Conservation (phyloP, 2,888 invertebrate species). For the Clitarchus hookeri region DNA sequence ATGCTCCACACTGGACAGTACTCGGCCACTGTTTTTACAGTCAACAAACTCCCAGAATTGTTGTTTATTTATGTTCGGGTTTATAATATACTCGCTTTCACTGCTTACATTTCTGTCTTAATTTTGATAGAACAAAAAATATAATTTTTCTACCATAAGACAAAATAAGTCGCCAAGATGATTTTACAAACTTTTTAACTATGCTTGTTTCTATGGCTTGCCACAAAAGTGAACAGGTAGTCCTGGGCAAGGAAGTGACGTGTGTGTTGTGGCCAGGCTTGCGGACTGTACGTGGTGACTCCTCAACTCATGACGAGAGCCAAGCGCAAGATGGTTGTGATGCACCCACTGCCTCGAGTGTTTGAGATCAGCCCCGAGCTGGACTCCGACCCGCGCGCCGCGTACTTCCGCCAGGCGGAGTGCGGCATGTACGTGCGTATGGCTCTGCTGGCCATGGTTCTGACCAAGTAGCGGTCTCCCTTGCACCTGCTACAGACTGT, state of each 20-base stretch:
- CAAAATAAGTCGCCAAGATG: too few species aligned
- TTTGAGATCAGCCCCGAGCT: slow-evolving; percentile 94
- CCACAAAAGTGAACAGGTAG: too few species aligned
- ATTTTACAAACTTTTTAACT: too few species aligned
- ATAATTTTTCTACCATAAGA: too few species aligned
- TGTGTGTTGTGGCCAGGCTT: slow-evolving; percentile 63
- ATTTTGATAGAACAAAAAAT: too few species aligned
- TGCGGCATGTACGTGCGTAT: slow-evolving; percentile 98
- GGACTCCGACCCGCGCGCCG: slow-evolving; percentile 95
- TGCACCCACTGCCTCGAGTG: slow-evolving; percentile 95
- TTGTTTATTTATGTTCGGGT: too few species aligned
- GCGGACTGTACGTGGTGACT: slow-evolving; percentile 88
- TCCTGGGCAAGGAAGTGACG: not conserved
- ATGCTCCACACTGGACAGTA: too few species aligned
- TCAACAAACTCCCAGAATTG: too few species aligned
- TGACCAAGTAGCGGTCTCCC: slow-evolving; percentile 59
- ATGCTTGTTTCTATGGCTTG: too few species aligned
- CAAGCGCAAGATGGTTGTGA: slow-evolving; percentile 91
- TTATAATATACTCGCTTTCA: too few species aligned
- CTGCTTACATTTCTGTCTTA: too few species aligned
- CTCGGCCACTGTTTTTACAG: too few species aligned
- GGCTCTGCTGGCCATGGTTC: slow-evolving; percentile 92
- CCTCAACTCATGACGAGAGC: slow-evolving; percentile 95
- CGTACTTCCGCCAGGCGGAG: slow-evolving; percentile 98
- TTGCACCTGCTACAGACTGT: not conserved